A percentile compares a stretch with the other conserved stretches of the same genome.
Evolutionary conservation across 2,888 invertebrate genomes (phyloP).

Genomic region (Hermaeophaga mercurialis): DNA sequence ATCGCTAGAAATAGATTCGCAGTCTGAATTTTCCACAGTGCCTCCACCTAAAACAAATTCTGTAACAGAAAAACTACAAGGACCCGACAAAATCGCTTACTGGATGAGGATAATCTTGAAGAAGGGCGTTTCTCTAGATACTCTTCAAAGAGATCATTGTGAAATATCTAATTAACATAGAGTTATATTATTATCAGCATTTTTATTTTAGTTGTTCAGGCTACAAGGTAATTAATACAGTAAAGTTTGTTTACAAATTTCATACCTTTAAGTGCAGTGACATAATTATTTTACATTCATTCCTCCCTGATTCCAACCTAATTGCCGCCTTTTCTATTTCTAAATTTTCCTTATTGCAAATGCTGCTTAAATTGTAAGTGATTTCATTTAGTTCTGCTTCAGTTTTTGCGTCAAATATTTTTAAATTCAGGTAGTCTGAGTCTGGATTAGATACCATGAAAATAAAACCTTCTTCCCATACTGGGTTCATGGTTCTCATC

Average conservation of each 20-base stretch:
- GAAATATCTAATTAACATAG: constrained; percentile 49
- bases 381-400: constrained; percentile 73
- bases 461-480: constrained; percentile 93
- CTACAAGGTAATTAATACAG: too few species aligned
- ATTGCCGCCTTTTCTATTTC: constrained; percentile 77
- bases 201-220: too few species aligned
- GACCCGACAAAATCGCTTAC: too few species aligned
- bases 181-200: too few species aligned
- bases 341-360: constrained; percentile 73
- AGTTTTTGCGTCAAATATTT: constrained; percentile 83
- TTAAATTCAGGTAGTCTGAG: constrained; percentile 80
- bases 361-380: constrained; percentile 68
- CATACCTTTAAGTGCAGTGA: constrained; percentile 75
- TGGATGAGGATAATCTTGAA: constrained; percentile 17
- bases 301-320: constrained; percentile 75
- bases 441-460: constrained; percentile 92
- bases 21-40: constrained; percentile 18
- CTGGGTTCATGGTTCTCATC: constrained; percentile 82
- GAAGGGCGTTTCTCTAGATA: constrained; percentile 27
- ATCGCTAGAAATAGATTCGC: constrained; percentile 21
- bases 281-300: constrained; percentile 77
- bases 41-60: constrained; percentile 24
- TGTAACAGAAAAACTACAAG: too few species aligned
- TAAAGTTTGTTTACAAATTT: background rate
- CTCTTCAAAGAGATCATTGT: constrained; percentile 39